phyloP scores from a whole-genome alignment of 1,140 invertebrate species.

The Drosophila arizonae region DNA sequence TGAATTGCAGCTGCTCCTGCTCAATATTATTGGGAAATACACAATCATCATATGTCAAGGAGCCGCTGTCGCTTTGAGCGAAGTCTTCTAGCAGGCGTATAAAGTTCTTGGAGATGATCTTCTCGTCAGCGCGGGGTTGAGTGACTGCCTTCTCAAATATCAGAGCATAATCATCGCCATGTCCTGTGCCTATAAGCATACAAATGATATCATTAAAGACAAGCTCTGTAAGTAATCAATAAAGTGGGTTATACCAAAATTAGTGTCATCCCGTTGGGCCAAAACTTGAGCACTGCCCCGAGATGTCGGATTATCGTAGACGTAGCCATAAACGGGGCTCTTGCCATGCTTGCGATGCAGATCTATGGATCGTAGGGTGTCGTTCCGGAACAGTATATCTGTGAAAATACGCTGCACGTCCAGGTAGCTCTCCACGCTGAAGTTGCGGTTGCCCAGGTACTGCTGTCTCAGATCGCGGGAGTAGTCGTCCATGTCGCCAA shows the following conservation, averaged over 20 bases:
- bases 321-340: conserved; percentile 47
- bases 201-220: not conserved
- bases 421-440: conserved; percentile 45
- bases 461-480: conserved; percentile 28
- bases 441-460: conserved; percentile 40
- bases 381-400: conserved; percentile 51
- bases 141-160: conserved; percentile 25
- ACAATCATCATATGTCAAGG: conserved; percentile 6
- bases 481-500: conserved; percentile 35
- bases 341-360: conserved; percentile 29
- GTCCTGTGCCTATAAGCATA: conserved; percentile 42
- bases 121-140: conserved; percentile 28
- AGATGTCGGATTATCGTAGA: conserved; percentile 52
- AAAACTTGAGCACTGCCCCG: conserved; percentile 24
- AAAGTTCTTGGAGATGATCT: conserved; percentile 40
- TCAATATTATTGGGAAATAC: conserved; percentile 25
- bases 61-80: conserved; percentile 6
- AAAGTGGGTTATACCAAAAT: conserved; percentile 24
- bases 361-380: conserved; percentile 33
- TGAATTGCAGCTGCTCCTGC: conserved; percentile 29
- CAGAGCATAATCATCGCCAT: conserved; percentile 52
- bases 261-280: conserved; percentile 38
- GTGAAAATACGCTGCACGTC: conserved; percentile 56
- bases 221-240: no score
- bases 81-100: conserved; percentile 50